Evolutionary conservation across 2,113 vertebrate species (phyloP), one percentile per base, ranked within the genome.

Genomic region (Psettodes erumei): DNA sequence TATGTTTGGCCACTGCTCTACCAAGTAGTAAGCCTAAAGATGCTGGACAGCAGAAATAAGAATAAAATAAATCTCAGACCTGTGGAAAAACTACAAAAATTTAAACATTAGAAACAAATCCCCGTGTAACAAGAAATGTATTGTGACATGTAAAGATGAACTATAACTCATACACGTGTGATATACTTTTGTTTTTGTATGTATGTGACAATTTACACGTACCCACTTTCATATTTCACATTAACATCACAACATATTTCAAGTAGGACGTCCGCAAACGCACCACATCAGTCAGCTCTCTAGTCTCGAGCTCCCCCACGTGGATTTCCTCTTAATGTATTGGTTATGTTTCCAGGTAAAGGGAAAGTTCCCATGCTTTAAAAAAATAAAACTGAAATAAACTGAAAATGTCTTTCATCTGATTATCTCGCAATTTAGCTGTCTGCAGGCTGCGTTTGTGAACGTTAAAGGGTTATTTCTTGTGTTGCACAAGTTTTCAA

Each of bases 261-360:
- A 23, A 48, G 33, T 32, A 33, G 2, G 38, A 18, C 1, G 7
- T 15, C 19, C 30, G 0, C 6, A 58, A 53, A 75, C 8, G 37
- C 53, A 68, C 23, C 76, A 16, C 6, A 12, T 3, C 21, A 45
- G 35, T 5, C 25, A 40, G 28, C 47, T 64, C 32, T 51, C 28
- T 47, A 32, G 65, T 33, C 42, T 83, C 12, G 6, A 58, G 68
- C 77, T 5, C 80, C 84, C 16, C 63, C 72, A 2, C 6, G 64
- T 54, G 84, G 37, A 51, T 18, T 1, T 9, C 4, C 13, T 23
- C 19, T 51, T 3, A 21, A 9, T 32, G 15, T 35, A 30, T 47
- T 42, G 8, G 0, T 45, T 13, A 9, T 55, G 37, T 30, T 15
- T 43, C 4, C 27, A 21, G 11, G 33, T 32, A 56, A 37, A 10